Evolutionary conservation across 2,797 vertebrate genomes (phyloP), one percentile per base, ranked within the genome.

Genomic region (Corythornis leucogaster): DNA sequence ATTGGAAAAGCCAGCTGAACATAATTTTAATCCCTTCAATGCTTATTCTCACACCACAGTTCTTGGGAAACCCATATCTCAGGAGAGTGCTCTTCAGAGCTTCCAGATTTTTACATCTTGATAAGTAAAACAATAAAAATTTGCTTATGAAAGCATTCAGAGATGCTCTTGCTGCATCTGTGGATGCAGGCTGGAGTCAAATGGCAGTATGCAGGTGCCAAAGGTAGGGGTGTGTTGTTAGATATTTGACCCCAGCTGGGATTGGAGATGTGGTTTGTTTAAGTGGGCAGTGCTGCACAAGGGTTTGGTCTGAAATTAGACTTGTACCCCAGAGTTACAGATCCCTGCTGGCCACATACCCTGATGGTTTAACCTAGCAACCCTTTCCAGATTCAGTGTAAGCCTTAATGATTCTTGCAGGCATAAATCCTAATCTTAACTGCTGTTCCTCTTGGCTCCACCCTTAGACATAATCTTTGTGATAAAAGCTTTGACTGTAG

Each of bases 11-110:
- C 62, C 64, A 38, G 64, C 45, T 85, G 69, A 85, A 75, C 13
- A 17, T 90, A 87, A 64, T 83, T 93, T 86, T 89, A 80, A 83
- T 94, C 58, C 51, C n/a, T 71, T 89, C 54, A 55, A 4, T 75
- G 38, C 85, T 89, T 90, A 59, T 93, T 94, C 90, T 93, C 76
- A 89, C 21, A 31, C 45, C 28, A 15, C 11, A 2, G 22, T 53
- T 73, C 61, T 55, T 85, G 55, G 75, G 35, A 79, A 92, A 51
- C 25, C 35, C 4, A 0, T 74, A 6, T 50, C 45, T 80, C 11
- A 7, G 55, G 67, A 69, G 61, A 85, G 20, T 55, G 22, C 18
- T 6, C 19, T 73, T 85, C 67, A 66, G 54, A 75, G 20, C 19
- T 82, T 85, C 57, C 31, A 0, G 40, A 71, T 54, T 82, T 71